A percentile compares a stretch with the other conserved stretches of the same genome.
These are phyloP conservation scores for Scelioninae gen. 1 DNA, from an alignment of 2,888 invertebrate genomes.

Conservation along the genomic window DNA sequence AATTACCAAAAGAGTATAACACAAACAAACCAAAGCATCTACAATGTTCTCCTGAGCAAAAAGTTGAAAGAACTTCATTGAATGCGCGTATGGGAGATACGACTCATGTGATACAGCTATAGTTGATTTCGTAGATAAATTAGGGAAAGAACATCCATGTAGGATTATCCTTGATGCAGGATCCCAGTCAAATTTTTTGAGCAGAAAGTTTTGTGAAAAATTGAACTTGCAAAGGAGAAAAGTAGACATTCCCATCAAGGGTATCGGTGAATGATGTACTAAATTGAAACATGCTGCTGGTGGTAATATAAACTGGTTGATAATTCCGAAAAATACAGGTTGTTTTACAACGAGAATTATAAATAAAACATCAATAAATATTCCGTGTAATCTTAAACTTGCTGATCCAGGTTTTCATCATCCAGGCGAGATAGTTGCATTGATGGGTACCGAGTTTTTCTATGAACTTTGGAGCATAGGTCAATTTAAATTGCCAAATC, in stretches of 20 bases:
- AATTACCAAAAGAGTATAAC: no score
- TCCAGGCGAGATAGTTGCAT: slow-evolving; percentile 29
- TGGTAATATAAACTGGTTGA: slow-evolving; percentile 38
- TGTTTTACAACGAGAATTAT: slow-evolving; percentile 42
- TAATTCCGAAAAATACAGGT: slow-evolving; percentile 58
- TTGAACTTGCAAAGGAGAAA: slow-evolving; percentile 30
- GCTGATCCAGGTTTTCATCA: slow-evolving; percentile 31
- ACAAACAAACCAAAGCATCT: not conserved
- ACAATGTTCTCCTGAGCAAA: not conserved
- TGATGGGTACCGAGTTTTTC: slow-evolving; percentile 36
- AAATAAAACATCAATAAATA: slow-evolving; percentile 21
- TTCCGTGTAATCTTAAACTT: slow-evolving; percentile 56
- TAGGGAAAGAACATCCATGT: slow-evolving; percentile 24
- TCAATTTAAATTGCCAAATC: slow-evolving; percentile 40
- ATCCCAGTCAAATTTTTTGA: slow-evolving; percentile 64
- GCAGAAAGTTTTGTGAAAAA: slow-evolving; percentile 43
- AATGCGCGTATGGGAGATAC: not conserved
- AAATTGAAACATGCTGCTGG: slow-evolving; percentile 34
- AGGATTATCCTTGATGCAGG: slow-evolving; percentile 62
- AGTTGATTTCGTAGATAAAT: slow-evolving; percentile 26
- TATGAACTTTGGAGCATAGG: slow-evolving; percentile 43
- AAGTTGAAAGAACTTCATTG: not conserved
- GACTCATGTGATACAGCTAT: slow-evolving; percentile 55
- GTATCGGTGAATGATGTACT: slow-evolving; percentile 50
- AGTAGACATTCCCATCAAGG: slow-evolving; percentile 33